phyloP scores from a whole-genome alignment of 2,113 vertebrate species.

The Marmota flaviventris region DNA sequence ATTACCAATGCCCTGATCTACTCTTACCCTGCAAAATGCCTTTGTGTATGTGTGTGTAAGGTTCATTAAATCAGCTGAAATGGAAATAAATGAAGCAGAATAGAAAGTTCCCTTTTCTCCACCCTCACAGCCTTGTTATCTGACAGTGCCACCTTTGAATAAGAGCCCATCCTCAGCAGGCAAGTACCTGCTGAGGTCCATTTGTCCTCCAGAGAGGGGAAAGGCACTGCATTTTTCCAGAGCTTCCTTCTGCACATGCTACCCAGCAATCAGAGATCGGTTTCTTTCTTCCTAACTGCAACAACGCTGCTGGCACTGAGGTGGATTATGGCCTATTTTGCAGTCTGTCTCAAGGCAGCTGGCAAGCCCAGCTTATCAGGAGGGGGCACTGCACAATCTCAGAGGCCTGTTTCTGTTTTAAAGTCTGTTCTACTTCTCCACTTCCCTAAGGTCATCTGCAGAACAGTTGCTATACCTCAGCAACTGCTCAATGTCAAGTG shows the following conservation, averaged over 20 bases:
- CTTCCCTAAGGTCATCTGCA: neutral
- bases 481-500: neutral
- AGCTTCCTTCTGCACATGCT: neutral
- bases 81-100: constrained; percentile 59
- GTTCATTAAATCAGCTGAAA: constrained; percentile 41
- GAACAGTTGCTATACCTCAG: accelerated
- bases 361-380: neutral
- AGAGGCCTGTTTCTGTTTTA: neutral
- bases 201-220: neutral
- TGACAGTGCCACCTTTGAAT: neutral
- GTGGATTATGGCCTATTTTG: neutral
- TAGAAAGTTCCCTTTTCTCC: neutral
- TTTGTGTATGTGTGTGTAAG: neutral
- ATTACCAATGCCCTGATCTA: neutral
- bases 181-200: neutral
- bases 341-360: neutral
- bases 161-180: neutral
- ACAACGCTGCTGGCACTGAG: neutral
- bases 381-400: neutral
- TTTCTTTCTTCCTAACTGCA: neutral
- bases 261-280: neutral
- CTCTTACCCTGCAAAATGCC: neutral
- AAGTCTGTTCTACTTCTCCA: neutral
- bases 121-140: neutral
- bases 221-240: accelerated